Percentiles rank a stretch among this genome's conserved stretches.
These are phyloP conservation scores for Tholera decimalis DNA, from an alignment of 2,888 invertebrate genomes.

Conservation along the genomic window DNA sequence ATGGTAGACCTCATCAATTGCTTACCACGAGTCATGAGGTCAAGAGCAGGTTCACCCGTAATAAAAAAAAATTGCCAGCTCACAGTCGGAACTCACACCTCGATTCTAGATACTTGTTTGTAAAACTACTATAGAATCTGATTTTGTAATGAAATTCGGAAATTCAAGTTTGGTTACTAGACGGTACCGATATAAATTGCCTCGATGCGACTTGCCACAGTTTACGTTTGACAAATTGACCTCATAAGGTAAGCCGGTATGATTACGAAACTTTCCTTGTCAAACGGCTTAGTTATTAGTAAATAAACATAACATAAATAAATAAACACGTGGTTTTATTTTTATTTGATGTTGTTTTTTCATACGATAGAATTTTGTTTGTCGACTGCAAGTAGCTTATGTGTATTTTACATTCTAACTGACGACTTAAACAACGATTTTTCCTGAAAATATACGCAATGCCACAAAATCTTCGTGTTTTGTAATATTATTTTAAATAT, in stretches of 20 bases:
- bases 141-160: slow-evolving; percentile 34
- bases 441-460: too few species aligned
- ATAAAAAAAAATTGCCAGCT: background rate
- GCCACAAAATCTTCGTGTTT: too few species aligned
- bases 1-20: too few species aligned
- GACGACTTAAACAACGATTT: too few species aligned
- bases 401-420: background rate
- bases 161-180: slow-evolving; percentile 20
- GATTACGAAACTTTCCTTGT: slow-evolving; percentile 33
- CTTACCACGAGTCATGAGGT: too few species aligned
- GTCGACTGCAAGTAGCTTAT: too few species aligned
- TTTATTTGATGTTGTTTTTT: slow-evolving; percentile 9
- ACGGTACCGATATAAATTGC: slow-evolving; percentile 35
- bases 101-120: background rate
- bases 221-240: slow-evolving; percentile 56
- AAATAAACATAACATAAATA: slow-evolving; percentile 17
- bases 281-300: slow-evolving; percentile 2
- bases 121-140: slow-evolving; percentile 23
- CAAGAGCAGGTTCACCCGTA: too few species aligned
- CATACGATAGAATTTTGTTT: background rate
- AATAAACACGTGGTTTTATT: slow-evolving; percentile 16
- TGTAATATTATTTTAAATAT: too few species aligned
- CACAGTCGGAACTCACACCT: background rate
- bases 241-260: slow-evolving; percentile 9
- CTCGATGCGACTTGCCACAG: slow-evolving; percentile 27